Percentiles rank a stretch among this genome's conserved stretches.
phyloP scores from a whole-genome alignment of 2,113 vertebrate genomes.

The Carettochelys insculpta region DNA sequence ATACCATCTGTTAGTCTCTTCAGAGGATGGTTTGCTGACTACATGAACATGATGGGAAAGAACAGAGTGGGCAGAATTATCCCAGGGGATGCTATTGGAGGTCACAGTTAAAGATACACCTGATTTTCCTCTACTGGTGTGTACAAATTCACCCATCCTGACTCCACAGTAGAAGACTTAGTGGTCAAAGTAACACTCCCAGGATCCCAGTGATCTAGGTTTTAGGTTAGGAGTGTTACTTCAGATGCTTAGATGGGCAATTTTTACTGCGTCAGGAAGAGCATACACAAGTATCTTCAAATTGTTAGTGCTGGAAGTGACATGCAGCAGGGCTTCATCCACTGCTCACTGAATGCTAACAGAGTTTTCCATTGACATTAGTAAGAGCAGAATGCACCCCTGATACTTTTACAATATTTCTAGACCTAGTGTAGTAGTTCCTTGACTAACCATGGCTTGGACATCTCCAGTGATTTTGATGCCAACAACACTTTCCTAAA shows the following conservation, averaged over 20 bases:
- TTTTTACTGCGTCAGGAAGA: neutral
- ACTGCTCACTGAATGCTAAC: neutral
- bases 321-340: neutral
- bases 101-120: neutral
- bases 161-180: neutral
- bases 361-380: neutral
- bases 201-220: neutral
- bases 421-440: neutral
- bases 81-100: accelerated
- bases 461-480: neutral
- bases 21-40: neutral
- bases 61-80: neutral
- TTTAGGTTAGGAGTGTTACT: neutral
- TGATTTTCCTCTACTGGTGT: accelerated
- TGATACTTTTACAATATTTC: neutral
- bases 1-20: constrained; percentile 28
- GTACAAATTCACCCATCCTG: neutral
- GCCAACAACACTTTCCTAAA: neutral
- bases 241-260: neutral
- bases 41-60: neutral
- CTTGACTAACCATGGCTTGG: neutral
- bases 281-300: neutral
- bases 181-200: neutral
- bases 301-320: neutral
- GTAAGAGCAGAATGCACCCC: accelerated